A percentile compares a stretch with the other conserved stretches of the same genome.
Evolutionary conservation across 2,888 invertebrate genomes (phyloP).

Genomic region (Helobdella robusta): DNA sequence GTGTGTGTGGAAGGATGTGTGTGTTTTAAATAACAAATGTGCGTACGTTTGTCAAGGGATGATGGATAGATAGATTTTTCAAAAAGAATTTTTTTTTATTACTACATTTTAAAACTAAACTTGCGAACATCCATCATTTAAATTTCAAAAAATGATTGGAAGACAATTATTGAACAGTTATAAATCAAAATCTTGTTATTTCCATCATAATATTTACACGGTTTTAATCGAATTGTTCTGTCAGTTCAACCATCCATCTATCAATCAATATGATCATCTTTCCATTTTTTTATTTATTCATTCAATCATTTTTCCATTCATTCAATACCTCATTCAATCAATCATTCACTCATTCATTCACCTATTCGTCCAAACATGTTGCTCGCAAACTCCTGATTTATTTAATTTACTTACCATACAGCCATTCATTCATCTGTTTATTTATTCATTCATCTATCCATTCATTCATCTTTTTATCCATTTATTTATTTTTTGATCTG

Average conservation of each 20-base stretch:
- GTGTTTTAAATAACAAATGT: no score
- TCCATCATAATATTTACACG: no score
- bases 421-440: not conserved
- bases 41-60: no score
- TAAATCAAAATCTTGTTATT: no score
- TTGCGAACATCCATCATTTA: no score
- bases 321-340: conserved; percentile 10
- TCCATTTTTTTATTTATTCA: not conserved
- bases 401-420: not conserved
- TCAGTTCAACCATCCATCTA: not conserved
- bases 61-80: no score
- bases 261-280: not conserved
- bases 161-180: no score
- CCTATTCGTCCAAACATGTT: not conserved
- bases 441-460: not conserved
- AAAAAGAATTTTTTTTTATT: no score
- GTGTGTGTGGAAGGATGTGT: not conserved
- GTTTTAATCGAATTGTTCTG: not conserved
- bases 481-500: no score
- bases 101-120: no score
- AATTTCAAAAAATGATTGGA: no score
- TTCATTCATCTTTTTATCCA: not conserved
- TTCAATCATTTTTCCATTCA: not conserved
- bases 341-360: not conserved
- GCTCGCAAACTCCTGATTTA: no score